Evolutionary conservation across 2,888 invertebrate species (phyloP).

Genomic region (Litoditis marina): DNA sequence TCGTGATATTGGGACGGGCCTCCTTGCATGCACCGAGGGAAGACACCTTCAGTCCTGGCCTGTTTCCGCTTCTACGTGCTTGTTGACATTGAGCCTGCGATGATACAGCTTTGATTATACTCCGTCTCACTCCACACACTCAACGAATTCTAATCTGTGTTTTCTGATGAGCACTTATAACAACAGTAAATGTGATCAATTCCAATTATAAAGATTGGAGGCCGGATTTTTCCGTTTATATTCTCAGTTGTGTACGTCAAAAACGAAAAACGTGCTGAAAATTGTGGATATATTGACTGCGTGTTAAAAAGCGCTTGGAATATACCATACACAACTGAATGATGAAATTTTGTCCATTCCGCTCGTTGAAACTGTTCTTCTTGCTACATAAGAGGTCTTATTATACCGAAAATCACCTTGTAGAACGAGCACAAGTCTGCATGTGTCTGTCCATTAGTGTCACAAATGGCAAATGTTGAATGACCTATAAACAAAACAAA

Average conservation of each 20-base stretch:
- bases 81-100: conserved; percentile 34
- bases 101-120: no score
- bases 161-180: no score
- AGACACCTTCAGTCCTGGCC: conserved; percentile 29
- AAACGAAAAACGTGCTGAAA: conserved; percentile 1
- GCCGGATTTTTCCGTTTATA: no score
- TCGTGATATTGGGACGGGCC: neutral
- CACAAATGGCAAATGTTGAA: conserved; percentile 32
- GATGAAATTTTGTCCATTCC: no score
- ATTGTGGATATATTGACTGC: neutral
- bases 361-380: no score
- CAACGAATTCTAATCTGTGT: no score
- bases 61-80: conserved; percentile 22
- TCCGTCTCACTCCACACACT: no score
- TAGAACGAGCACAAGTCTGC: conserved; percentile 42
- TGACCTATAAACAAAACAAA: conserved; percentile 30
- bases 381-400: no score
- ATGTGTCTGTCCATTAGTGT: conserved; percentile 33
- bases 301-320: neutral
- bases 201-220: no score
- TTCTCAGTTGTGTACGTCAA: no score
- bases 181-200: no score
- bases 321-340: conserved; percentile 1
- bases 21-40: conserved; percentile 30
- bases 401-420: no score